Conservation (phyloP, 2,113 vertebrate genomes). For the Coreoperca whiteheadi region DNA sequence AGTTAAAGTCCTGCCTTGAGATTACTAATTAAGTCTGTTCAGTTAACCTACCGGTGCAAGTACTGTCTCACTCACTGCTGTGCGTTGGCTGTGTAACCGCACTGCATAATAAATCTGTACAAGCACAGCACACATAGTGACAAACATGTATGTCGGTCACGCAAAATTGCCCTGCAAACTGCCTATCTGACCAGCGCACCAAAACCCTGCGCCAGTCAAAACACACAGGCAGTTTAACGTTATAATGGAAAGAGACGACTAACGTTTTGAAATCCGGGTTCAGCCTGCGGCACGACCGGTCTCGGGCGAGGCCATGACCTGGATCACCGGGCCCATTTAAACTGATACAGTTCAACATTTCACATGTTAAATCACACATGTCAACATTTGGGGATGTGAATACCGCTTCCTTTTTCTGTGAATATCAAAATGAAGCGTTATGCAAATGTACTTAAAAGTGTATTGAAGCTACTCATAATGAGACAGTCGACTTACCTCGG, state of each 20-base stretch:
- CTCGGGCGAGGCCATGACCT: neutral
- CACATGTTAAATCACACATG: neutral
- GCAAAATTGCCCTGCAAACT: no score
- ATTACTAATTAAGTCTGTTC: neutral
- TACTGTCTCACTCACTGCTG: neutral
- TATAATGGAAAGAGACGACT: neutral
- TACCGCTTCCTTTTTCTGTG: neutral
- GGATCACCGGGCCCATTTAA: neutral
- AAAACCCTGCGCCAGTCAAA: neutral
- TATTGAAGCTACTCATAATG: neutral
- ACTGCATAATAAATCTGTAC: no score
- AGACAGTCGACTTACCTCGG: conserved; percentile 14
- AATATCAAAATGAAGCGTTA: neutral
- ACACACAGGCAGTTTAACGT: neutral
- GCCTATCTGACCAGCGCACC: no score
- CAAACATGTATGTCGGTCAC: no score
- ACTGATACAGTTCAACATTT: neutral
- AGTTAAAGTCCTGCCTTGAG: neutral
- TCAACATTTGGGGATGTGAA: neutral
- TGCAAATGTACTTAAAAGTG: neutral
- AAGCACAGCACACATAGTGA: neutral
- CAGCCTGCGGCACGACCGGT: no score
- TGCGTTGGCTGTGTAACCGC: neutral
- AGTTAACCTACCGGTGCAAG: neutral
- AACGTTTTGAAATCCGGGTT: neutral